A percentile compares a stretch with the other conserved stretches of the same genome.
Conservation (phyloP, 1,140 invertebrate genomes). For the Drosophila ohnishii region DNA sequence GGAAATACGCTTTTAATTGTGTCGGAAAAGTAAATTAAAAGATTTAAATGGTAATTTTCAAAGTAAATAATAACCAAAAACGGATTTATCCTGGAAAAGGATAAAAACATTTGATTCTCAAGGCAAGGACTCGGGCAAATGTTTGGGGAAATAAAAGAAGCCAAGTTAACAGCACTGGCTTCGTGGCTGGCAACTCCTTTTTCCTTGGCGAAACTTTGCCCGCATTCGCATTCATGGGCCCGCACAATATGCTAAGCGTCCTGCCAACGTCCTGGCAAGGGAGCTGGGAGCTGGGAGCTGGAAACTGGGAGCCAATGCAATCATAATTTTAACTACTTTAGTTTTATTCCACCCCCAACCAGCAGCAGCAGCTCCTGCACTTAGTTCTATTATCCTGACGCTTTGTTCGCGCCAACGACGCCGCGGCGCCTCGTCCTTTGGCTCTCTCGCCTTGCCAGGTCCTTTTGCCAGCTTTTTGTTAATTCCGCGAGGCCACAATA, state of each 20-base stretch:
- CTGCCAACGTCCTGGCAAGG: conserved; percentile 14
- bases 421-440: conserved; percentile 30
- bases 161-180: conserved; percentile 21
- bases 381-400: conserved; percentile 68
- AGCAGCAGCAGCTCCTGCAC: conserved; percentile 46
- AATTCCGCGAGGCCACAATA: conserved; percentile 68
- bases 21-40: background rate
- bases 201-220: conserved; percentile 28
- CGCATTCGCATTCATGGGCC: conserved; percentile 71
- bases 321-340: conserved; percentile 81
- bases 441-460: conserved; percentile 8
- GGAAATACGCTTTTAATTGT: background rate
- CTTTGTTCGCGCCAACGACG: conserved; percentile 52
- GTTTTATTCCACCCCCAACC: conserved; percentile 56
- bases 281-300: background rate
- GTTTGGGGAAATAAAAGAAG: conserved; percentile 2
- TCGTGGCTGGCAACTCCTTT: conserved; percentile 1
- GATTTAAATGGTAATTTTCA: background rate
- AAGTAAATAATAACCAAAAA: background rate
- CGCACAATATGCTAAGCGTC: conserved; percentile 73
- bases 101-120: too few relatives aligned
- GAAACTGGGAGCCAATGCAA: conserved; percentile 60
- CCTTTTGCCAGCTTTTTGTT: conserved; percentile 48
- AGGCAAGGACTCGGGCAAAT: background rate
- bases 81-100: background rate